phyloP scores from a whole-genome alignment of 2,888 invertebrate species.

The Tolmerus cingulatus region DNA sequence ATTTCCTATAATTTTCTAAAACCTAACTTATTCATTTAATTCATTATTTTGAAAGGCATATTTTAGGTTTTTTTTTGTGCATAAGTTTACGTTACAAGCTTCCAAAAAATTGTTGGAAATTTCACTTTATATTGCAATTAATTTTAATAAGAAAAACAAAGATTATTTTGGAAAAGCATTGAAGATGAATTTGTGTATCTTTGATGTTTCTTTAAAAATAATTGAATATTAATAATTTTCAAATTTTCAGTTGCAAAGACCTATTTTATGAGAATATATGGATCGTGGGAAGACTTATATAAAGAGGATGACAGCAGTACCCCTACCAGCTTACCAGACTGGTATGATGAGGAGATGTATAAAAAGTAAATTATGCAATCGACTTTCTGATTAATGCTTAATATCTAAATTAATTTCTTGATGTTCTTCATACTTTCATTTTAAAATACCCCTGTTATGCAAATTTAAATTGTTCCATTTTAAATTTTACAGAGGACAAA shows the following conservation, averaged over 20 bases:
- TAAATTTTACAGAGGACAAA: slow-evolving; percentile 69
- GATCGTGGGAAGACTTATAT: background rate
- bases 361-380: background rate
- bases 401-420: background rate
- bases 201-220: background rate
- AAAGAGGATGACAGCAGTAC: background rate
- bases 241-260: background rate
- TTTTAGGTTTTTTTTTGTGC: no score
- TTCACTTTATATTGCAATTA: no score
- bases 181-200: background rate
- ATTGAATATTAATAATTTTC: background rate
- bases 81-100: no score
- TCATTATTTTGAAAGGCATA: no score
- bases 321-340: background rate
- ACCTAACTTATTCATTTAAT: no score
- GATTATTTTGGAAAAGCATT: no score
- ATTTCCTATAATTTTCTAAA: no score
- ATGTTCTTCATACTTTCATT: background rate
- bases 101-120: no score
- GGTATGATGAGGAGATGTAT: background rate
- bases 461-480: background rate
- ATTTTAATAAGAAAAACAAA: no score
- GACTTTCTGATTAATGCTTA: background rate
- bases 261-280: background rate
- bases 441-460: no score